Base-by-base conservation (phyloP, 2,113 vertebrate genomes). In the Mixornis gularis region DNA sequence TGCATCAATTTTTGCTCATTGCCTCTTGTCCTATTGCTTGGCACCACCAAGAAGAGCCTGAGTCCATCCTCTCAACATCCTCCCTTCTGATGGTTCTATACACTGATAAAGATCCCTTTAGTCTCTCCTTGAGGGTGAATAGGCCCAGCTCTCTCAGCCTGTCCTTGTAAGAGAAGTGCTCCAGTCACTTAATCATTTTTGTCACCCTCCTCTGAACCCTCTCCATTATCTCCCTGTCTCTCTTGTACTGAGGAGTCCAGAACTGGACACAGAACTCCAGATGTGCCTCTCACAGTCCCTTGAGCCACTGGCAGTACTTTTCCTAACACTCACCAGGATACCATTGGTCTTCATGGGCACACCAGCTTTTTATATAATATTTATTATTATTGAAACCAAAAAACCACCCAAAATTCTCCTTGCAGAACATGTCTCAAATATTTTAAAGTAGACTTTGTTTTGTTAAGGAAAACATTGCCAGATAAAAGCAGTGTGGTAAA, bases 271-370 rank as follows among this genome's bases (percentile, higher is more conserved):
- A 27, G 10, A 32, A 43, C 14, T 58, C 36, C 43, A 43, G 21
- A 26, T n/a, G 32, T 64, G 21, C 43, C 26, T 55, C 36, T 4
- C 38, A 38, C 38, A 12, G 38, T 51, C 18, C 21, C 10, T 38
- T 1, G 1, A 51, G 7, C 12, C 12, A 4, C 32, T 79, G 43
- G 3, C 21, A 51, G 19, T 38, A 32, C 5, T 36, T 12, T 43
- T 64, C 49, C 30, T 27, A 20, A 27, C 1, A 4, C 12, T 16
- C 10, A 17, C 15, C 9, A 20, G 32, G 32, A 29, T 5, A 44
- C 6, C 1, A 4, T 6, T 7, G 3, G 6, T 10, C 5, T 51
- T 43, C 5, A 16, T 24, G 36, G 21, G 7, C 8, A 38, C 9
- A 51, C 9, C 32, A 51, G 3, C 22, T 65, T 51, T 21, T 44